Evolutionary conservation across 1,140 invertebrate species (phyloP), one percentile per base, ranked within the genome.

Genomic region (Zeugodacus cucurbitae): DNA sequence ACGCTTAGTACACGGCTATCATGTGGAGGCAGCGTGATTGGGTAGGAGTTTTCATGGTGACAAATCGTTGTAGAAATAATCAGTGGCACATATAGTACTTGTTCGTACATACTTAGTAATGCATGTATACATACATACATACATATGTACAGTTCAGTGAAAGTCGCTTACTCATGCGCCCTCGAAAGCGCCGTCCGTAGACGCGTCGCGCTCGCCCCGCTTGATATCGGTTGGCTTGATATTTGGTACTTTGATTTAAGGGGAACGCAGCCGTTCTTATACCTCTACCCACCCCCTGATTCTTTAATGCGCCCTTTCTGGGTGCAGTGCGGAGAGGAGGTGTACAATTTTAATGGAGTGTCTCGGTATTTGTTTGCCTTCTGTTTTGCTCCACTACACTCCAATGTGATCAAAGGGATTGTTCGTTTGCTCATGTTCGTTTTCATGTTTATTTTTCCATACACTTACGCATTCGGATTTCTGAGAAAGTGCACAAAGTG

Each of bases 161-260:
- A 74, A 74, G 67, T 74, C 67, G 67, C 67, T 74, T 37, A 74
- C 20, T 74, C 67, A 74, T 74, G 67, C 34, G 67, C 67, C 67
- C 67, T 74, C 67, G 34, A 74, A 70, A 74, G 34, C 64, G 11
- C 17, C 34, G 32, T 32, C 67, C 32, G 67, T 32, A 14, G 62
- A 17, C 14, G 7, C 17, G 10, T 17, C 34, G 67, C 17, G 14
- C 34, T 7, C 14, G 7, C 20, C 20, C 17, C 67, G 32, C 32
- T 32, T 41, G 34, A 7, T 41, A 37, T 74, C 20, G 7, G 8
- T 67, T 32, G 64, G n/a, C n/a, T 5, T 67, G 34, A 41, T 41
- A 37, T 74, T 74, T 74, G 41, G 22, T 14, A 14, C 34, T 74
- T 32, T 10, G 7, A 2, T 74, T 70, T 3, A 70, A 41, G 34